A percentile compares a stretch with the other conserved stretches of the same genome.
Conservation (phyloP, 2,888 invertebrate species). For the Stenoptilia bipunctidactyla region DNA sequence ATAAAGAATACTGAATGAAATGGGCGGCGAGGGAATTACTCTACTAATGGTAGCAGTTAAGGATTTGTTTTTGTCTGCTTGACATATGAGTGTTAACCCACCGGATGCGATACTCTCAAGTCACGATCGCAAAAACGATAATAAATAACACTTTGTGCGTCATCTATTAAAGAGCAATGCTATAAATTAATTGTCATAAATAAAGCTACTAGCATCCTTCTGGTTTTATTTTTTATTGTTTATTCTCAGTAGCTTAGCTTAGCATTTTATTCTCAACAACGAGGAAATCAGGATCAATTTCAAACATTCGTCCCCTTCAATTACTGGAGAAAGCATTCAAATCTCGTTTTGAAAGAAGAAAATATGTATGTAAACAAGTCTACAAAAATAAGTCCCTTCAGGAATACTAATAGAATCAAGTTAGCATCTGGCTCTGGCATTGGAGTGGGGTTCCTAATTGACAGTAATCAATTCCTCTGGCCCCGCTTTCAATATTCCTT, state of each 20-base stretch:
- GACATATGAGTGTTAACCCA: neutral
- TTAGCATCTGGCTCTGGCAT: constrained; percentile 49
- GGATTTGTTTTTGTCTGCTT: neutral
- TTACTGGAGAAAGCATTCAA: too few relatives aligned
- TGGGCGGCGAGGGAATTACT: constrained; percentile 20
- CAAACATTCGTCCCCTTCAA: too few relatives aligned
- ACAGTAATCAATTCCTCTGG: constrained; percentile 65
- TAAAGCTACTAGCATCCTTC: too few relatives aligned
- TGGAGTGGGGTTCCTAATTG: constrained; percentile 41
- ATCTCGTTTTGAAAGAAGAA: neutral
- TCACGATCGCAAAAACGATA: too few relatives aligned
- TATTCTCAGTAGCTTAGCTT: too few relatives aligned
- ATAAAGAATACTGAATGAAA: constrained; percentile 31
- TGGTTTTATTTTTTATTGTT: too few relatives aligned
- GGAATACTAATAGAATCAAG: constrained; percentile 30
- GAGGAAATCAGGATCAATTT: too few relatives aligned
- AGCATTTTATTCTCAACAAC: too few relatives aligned
- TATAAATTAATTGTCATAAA: too few relatives aligned
- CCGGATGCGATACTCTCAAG: neutral
- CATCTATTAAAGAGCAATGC: too few relatives aligned
- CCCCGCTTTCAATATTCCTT: constrained; percentile 67
- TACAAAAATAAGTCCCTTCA: constrained; percentile 9
- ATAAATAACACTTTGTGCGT: too few relatives aligned
- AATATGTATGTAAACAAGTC: constrained; percentile 10
- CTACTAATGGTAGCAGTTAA: neutral